Base-by-base conservation (phyloP, 1,140 invertebrate species). In the Cryptotermes secundus region DNA sequence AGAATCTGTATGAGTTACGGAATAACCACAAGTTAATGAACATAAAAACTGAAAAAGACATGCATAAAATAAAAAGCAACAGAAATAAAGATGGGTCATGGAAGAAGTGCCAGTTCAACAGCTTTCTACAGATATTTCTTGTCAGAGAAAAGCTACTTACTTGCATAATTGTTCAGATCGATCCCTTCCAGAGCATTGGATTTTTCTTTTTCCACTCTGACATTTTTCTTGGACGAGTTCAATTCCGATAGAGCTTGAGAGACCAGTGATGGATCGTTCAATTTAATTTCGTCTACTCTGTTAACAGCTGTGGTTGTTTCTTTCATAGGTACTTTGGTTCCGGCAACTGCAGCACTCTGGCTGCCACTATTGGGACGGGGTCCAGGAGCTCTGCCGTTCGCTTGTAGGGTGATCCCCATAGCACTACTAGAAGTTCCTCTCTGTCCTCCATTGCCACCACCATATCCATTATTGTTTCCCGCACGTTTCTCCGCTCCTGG, bases 241-340 rank as follows among this genome's bases (percentile, higher is more conserved):
- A 90, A 90, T 86, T 89, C 92, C 88, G 89, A 92, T 80, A 93
- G 88, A 49, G 90, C 93, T 89, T 93, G 92, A 86, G 92, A 91
- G 16, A 93, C 91, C 24, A 91, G 88, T 87, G 90, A 91, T 36
- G 91, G 91, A 89, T 93, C 92, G 86, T 89, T 90, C 4, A 92
- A 87, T 42, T 93, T 92, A 16, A 93, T 91, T 84, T 93, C 91
- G 86, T 93, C 92, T 22, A 93, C 90, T 84, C 92, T 89, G 87
- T 91, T 93, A 2, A 93, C 91, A 79, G 91, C 45, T 26, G 87
- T 89, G 72, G 91, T 90, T 85, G 90, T 91, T 83, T 85, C 86
- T 72, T 86, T 87, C 6, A 19, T 81, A 1, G 86, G 83, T 34
- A 85, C 86, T 65, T 89, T 89, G 31, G 14, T 82, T 31, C 59